A percentile compares a stretch with the other conserved stretches of the same genome.
Conservation (phyloP, 2,888 invertebrate genomes). For the Actias luna region DNA sequence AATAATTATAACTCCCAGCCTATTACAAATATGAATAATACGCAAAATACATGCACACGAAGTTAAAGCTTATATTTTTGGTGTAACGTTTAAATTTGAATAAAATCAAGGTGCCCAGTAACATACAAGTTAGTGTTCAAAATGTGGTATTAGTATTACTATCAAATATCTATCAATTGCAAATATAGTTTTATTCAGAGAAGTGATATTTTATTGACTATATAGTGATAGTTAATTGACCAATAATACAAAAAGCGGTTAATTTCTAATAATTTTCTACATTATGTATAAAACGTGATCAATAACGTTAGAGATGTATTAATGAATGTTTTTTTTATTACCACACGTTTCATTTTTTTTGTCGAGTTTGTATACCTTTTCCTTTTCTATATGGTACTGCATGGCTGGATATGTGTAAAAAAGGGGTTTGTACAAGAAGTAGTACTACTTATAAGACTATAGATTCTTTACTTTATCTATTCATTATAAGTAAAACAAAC, state of each 20-base stretch:
- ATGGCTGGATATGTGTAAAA: no score
- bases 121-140: not conserved
- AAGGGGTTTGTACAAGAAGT: no score
- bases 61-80: not conserved
- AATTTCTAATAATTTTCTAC: not conserved
- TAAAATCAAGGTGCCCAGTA: not conserved
- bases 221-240: no score
- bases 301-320: not conserved
- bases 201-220: not conserved
- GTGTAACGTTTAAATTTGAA: not conserved
- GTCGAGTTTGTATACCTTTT: not conserved
- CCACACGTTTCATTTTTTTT: not conserved
- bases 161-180: not conserved
- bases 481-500: no score
- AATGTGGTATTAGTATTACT: not conserved
- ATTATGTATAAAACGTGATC: not conserved
- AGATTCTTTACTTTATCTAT: no score
- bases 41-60: not conserved
- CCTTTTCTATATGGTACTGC: no score
- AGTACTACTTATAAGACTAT: no score
- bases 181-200: not conserved
- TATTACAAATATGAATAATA: constrained; percentile 30
- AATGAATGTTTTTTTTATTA: not conserved
- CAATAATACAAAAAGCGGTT: not conserved
- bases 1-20: constrained; percentile 30